Conservation (phyloP, 2,888 invertebrate species). For the Drosophila kokeensis region DNA sequence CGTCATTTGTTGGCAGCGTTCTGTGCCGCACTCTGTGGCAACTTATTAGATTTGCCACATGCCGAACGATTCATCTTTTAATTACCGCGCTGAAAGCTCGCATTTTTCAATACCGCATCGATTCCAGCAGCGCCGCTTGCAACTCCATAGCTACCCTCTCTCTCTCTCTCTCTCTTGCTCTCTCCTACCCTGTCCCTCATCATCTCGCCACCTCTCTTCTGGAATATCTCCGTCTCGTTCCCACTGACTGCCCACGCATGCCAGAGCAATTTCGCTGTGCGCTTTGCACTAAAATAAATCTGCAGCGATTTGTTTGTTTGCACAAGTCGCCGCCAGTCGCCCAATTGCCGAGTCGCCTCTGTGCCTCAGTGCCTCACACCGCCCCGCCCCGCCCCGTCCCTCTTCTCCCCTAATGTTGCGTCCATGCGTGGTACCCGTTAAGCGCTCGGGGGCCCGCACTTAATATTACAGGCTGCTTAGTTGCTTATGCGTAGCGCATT, state of each 20-base stretch:
- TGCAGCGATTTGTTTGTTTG: constrained; percentile 79
- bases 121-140: constrained; percentile 35
- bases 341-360: not conserved
- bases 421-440: constrained; percentile 47
- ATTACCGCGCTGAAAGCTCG: constrained; percentile 83
- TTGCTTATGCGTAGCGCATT: constrained; percentile 26
- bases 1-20: constrained; percentile 73
- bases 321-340: constrained; percentile 71
- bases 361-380: not conserved
- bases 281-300: constrained; percentile 80
- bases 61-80: constrained; percentile 83
- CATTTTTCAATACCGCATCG: constrained; percentile 79
- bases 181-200: not conserved
- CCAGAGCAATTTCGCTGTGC: constrained; percentile 58
- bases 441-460: constrained; percentile 58
- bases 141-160: constrained; percentile 26
- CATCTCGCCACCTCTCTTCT: not conserved
- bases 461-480: constrained; percentile 66
- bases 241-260: constrained; percentile 64
- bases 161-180: no score
- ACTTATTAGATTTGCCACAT: constrained; percentile 70
- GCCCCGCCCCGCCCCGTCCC: not conserved
- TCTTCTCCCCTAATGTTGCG: constrained; percentile 1
- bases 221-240: constrained; percentile 4
- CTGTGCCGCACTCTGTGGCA: constrained; percentile 34